Conservation (phyloP, 1,140 invertebrate species). For the Drosophila biarmipes region DNA sequence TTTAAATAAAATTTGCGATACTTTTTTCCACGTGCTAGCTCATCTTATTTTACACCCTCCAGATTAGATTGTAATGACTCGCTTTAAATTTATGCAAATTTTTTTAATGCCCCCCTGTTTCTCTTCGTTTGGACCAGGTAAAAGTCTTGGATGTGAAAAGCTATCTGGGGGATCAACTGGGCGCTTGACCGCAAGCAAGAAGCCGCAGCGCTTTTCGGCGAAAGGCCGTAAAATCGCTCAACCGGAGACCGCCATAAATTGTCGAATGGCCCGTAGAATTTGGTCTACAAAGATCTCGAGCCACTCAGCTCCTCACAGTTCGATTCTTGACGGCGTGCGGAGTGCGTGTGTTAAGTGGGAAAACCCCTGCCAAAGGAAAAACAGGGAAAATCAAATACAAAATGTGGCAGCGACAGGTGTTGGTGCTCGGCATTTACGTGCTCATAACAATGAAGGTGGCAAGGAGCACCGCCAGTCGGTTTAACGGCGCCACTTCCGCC, state of each 20-base stretch:
- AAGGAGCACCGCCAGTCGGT: constrained; percentile 39
- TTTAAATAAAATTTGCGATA: too few relatives aligned
- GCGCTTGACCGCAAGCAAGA: constrained; percentile 42
- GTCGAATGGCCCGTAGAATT: constrained; percentile 62
- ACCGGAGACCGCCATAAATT: constrained; percentile 74
- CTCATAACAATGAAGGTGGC: constrained; percentile 39
- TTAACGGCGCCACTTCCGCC: constrained; percentile 67
- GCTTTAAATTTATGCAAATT: too few relatives aligned
- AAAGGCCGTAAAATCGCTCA: constrained; percentile 75
- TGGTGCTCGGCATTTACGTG: constrained; percentile 44
- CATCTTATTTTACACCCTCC: too few relatives aligned
- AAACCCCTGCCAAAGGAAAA: constrained; percentile 13
- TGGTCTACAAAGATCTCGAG: constrained; percentile 50
- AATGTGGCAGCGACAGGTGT: constrained; percentile 64
- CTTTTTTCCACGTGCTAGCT: too few relatives aligned
- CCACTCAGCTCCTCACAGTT: constrained; percentile 44
- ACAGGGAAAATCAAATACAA: not conserved
- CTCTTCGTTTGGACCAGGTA: constrained; percentile 26
- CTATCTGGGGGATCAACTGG: constrained; percentile 37
- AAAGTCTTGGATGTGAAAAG: constrained; percentile 41
- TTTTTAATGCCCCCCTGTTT: not conserved
- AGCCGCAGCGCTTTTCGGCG: constrained; percentile 65
- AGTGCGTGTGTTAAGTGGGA: constrained; percentile 46
- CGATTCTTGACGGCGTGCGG: constrained; percentile 63
- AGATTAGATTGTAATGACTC: too few relatives aligned